Evolutionary conservation across 1,140 invertebrate genomes (phyloP).

Genomic region (Euglossa dilemma): DNA sequence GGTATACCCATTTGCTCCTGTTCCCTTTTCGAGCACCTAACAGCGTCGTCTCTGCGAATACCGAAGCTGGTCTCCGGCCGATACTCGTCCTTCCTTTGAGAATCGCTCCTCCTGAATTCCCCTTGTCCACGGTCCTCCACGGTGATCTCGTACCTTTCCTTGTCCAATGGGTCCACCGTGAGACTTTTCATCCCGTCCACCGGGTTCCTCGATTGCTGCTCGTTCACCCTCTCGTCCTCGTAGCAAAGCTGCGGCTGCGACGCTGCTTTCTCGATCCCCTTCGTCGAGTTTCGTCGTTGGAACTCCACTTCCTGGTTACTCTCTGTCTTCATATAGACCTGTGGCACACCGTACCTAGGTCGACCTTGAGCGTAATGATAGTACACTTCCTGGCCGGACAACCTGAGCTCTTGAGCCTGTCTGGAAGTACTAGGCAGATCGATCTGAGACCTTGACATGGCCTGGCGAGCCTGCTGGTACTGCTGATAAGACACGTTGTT

Average conservation of each 20-base stretch:
- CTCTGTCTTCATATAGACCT: conserved; percentile 77
- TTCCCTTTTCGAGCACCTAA: conserved; percentile 71
- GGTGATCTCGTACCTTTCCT: conserved; percentile 79
- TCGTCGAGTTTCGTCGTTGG: conserved; percentile 72
- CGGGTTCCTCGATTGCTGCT: conserved; percentile 61
- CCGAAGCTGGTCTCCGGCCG: conserved; percentile 78
- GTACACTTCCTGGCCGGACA: conserved; percentile 75
- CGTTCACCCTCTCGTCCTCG: conserved; percentile 80
- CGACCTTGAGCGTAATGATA: conserved; percentile 78
- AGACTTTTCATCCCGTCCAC: conserved; percentile 65
- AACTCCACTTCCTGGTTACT: conserved; percentile 74
- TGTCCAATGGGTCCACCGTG: conserved; percentile 68
- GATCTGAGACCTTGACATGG: conserved; percentile 78
- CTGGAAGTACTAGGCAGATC: conserved; percentile 78
- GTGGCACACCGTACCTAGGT: conserved; percentile 70
- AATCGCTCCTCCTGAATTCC: conserved; percentile 71
- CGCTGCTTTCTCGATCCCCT: conserved; percentile 81
- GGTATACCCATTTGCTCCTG: conserved; percentile 30
- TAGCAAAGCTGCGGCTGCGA: conserved; percentile 87
- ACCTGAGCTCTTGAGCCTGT: conserved; percentile 73
- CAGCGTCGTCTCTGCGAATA: conserved; percentile 72
- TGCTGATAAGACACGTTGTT: conserved; percentile 76
- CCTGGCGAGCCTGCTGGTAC: conserved; percentile 80
- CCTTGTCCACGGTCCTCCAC: conserved; percentile 73
- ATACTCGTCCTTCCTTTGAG: conserved; percentile 76